These are phyloP conservation scores for Montipora sp. DNA, from an alignment of 64 coral and sea anemone genomes.

Conservation along the genomic window DNA sequence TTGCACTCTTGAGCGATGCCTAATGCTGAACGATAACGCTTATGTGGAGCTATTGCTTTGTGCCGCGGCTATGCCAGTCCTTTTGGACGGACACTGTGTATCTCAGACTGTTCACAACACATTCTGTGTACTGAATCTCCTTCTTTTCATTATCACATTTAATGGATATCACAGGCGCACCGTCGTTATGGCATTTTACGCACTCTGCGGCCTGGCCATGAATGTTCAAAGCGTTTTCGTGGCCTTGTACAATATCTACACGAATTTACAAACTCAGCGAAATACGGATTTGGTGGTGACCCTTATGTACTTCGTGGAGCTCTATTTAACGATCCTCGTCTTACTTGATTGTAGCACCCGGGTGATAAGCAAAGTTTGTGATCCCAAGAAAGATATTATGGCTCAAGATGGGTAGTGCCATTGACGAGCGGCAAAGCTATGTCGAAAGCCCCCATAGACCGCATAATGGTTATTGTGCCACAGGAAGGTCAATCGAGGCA, in stretches of 20 bases:
- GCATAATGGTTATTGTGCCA: background rate
- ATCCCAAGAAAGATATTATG: slow-evolving; percentile 15
- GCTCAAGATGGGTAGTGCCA: background rate
- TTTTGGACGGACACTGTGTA: slow-evolving; percentile 21
- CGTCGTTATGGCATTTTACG: background rate
- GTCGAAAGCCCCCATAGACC: background rate
- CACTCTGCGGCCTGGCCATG: background rate
- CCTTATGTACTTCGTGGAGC: background rate
- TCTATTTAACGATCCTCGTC: slow-evolving; percentile 20
- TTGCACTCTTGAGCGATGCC: background rate
- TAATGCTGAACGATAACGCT: slow-evolving; percentile 2
- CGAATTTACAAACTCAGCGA: slow-evolving; percentile 12
- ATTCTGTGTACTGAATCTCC: background rate
- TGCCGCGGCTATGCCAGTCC: background rate
- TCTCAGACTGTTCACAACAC: slow-evolving; percentile 10
- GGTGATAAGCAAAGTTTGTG: slow-evolving; percentile 26
- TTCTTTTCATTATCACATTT: slow-evolving; percentile 5
- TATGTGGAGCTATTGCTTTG: slow-evolving; percentile 14
- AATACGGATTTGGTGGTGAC: background rate
- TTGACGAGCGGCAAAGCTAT: background rate
- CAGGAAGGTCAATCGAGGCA: background rate
- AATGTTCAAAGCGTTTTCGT: slow-evolving; percentile 30
- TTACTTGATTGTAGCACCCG: slow-evolving; percentile 18
- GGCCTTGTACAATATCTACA: slow-evolving; percentile 12
- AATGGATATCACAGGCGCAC: slow-evolving; percentile 32